Base-by-base conservation (phyloP, 2,113 vertebrate species). In the Hydrochoerus hydrochaeris region DNA sequence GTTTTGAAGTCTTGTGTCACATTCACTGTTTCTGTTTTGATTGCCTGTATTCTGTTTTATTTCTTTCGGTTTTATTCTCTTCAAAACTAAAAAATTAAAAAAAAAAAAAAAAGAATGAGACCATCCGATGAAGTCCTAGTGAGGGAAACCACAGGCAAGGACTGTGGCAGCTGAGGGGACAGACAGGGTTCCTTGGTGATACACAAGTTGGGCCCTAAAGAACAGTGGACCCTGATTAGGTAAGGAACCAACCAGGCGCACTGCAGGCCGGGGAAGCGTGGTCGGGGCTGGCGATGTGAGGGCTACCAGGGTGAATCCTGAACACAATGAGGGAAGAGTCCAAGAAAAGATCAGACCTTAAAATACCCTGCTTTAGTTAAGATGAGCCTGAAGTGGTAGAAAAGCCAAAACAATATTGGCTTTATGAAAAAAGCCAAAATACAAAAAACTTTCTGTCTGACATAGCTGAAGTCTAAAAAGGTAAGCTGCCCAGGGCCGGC, bases 111-210 rank as follows among this genome's bases (percentile, higher is more conserved):
- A 35, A n/a, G n/a, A 54, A 63, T 13, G 52, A 77, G 32, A n/a
- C 17, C 52, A 32, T 49, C 6, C 17, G 22, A 52, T 12, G 28
- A n/a, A 22, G 35, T 58, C 46, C 12, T 67, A 26, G 0, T 1
- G 10, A 35, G 10, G 9, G 2, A 63, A 6, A 19, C 54, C 1
- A 0, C 6, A n/a, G 12, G 26, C 41, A 28, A 83, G 28, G n/a
- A 22, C 82, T 16, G 1, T 26, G 58, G 60, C 8, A 9, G 28
- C 22, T 0, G 52, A 49, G 26, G 35, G n/a, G 5, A 26, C 35
- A 63, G 44, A 38, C 7, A 60, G 35, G n/a, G 13, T 57, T 24
- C 11, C 41, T 52, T 44, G 22, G 52, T 13, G 80, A 7, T 12
- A 49, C 11, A 58, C 22, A 14, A 14, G n/a, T 5, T 46, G 81